These are phyloP conservation scores for Leptinotarsa juncta DNA, from an alignment of 2,888 invertebrate species.

Conservation along the genomic window DNA sequence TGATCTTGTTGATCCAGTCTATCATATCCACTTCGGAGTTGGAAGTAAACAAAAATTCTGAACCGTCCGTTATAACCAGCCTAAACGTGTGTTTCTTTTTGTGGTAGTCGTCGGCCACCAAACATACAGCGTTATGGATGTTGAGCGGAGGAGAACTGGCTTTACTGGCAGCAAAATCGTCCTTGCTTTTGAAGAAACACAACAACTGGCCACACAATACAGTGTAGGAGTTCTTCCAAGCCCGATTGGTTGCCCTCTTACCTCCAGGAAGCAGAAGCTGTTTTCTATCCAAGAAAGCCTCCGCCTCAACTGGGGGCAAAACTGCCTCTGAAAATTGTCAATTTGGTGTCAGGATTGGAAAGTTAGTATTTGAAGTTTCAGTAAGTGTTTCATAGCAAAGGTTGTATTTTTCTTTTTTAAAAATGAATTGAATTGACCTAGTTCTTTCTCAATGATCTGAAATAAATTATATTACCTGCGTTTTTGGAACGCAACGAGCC, in stretches of 20 bases:
- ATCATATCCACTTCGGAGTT: constrained; percentile 79
- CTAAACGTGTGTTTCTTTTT: constrained; percentile 96
- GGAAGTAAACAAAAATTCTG: constrained; percentile 92
- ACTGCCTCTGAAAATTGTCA: constrained; percentile 66
- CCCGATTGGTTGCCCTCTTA: constrained; percentile 92
- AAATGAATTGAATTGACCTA: too few species aligned
- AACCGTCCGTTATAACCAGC: constrained; percentile 87
- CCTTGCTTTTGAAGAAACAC: constrained; percentile 97
- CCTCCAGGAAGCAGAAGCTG: constrained; percentile 94
- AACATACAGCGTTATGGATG: constrained; percentile 82
- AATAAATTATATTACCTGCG: constrained; percentile 22
- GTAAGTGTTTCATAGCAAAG: too few species aligned
- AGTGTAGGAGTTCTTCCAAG: constrained; percentile 95
- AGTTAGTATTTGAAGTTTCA: too few species aligned
- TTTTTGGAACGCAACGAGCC: constrained; percentile 75
- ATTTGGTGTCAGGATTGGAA: background rate
- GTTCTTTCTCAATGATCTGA: background rate
- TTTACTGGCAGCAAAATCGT: constrained; percentile 88
- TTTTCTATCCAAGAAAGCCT: constrained; percentile 92
- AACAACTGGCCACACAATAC: constrained; percentile 96
- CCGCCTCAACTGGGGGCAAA: constrained; percentile 92
- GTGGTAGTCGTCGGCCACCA: constrained; percentile 91
- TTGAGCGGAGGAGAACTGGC: constrained; percentile 90
- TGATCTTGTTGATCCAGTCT: constrained; percentile 93
- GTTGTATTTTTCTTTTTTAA: too few species aligned